Conservation (phyloP, 1,140 invertebrate species). For the Pseudachorutes palmiensis region DNA sequence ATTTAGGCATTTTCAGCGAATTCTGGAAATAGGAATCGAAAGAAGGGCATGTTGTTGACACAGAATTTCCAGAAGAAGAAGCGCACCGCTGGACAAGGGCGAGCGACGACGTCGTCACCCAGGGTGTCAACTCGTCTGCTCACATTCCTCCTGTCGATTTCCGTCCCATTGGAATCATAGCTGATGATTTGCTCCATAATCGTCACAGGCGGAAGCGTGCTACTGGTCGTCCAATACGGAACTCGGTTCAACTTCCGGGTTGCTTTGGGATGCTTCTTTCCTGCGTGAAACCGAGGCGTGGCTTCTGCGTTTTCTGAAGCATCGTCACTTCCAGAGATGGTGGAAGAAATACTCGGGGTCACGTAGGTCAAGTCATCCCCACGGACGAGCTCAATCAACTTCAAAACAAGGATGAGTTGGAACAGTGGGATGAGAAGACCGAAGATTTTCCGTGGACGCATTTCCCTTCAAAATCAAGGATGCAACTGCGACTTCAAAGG, state of each 20-base stretch:
- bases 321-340: not conserved
- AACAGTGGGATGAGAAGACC: conserved; percentile 24
- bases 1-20: too few species aligned
- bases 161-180: conserved; percentile 10
- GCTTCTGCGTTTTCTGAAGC: not conserved
- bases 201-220: not conserved
- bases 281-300: not conserved
- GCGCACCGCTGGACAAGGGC: conserved; percentile 27
- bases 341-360: not conserved
- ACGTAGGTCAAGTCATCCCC: conserved; percentile 11
- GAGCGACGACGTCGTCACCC: not conserved
- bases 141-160: conserved; percentile 10
- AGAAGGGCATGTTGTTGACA: conserved; percentile 20
- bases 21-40: conserved; percentile 22
- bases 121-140: not conserved
- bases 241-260: not conserved
- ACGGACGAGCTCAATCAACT: conserved; percentile 30
- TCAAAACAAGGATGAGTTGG: conserved; percentile 28
- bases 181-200: conserved; percentile 8
- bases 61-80: conserved; percentile 33
- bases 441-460: conserved; percentile 20
- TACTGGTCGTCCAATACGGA: conserved; percentile 12
- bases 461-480: conserved; percentile 8
- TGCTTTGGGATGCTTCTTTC: not conserved
- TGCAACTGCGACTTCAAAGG: not conserved